phyloP scores from a whole-genome alignment of 2,888 invertebrate genomes.

The Myathropa florea region DNA sequence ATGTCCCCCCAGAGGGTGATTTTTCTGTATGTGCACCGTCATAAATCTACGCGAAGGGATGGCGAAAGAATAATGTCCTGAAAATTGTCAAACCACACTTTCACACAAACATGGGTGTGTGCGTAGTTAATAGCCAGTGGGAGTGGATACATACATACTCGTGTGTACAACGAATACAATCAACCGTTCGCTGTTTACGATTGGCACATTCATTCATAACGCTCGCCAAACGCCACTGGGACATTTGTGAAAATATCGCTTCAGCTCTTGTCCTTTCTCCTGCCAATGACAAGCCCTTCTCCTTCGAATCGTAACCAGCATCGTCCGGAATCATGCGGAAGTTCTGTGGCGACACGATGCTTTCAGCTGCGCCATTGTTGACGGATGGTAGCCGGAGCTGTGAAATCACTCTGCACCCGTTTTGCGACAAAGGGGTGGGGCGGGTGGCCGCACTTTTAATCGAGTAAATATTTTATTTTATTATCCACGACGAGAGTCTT shows the following conservation, averaged over 20 bases:
- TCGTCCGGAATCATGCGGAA: slow-evolving; percentile 2
- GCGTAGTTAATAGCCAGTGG: neutral
- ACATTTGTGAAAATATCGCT: slow-evolving; percentile 22
- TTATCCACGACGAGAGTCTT: neutral
- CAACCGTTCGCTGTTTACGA: slow-evolving; percentile 34
- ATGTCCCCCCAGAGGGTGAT: slow-evolving; percentile 58
- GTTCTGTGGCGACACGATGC: slow-evolving; percentile 1
- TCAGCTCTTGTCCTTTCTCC: slow-evolving; percentile 1
- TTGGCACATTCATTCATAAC: slow-evolving; percentile 38
- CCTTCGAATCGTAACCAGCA: neutral
- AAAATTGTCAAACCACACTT: slow-evolving; percentile 29
- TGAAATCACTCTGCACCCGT: neutral
- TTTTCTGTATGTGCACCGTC: slow-evolving; percentile 31
- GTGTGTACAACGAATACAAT: neutral
- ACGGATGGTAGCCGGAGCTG: neutral
- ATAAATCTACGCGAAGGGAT: slow-evolving; percentile 54
- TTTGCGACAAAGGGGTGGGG: neutral
- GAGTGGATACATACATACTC: neutral
- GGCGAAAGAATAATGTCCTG: slow-evolving; percentile 49
- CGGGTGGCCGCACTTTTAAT: neutral
- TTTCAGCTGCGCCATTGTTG: neutral
- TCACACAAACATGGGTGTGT: neutral
- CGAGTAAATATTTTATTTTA: neutral
- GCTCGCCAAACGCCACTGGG: slow-evolving; percentile 22
- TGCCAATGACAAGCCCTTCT: neutral